Evolutionary conservation across 2,113 vertebrate genomes (phyloP), one percentile per base, ranked within the genome.

Genomic region (Drymodes brunneopygia): DNA sequence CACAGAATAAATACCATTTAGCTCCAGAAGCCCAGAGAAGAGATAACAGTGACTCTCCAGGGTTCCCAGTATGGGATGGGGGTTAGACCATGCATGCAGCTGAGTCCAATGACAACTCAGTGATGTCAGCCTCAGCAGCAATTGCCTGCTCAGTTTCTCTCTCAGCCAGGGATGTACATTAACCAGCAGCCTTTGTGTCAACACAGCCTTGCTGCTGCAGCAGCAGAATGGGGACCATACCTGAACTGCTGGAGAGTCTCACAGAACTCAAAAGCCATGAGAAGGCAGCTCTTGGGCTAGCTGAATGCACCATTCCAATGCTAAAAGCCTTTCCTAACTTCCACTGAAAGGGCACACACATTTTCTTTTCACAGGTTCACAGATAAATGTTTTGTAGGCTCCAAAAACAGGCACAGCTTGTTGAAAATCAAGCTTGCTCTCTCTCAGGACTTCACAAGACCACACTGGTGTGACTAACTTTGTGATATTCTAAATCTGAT

Each of bases 21-120:
- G 80, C 64, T 93, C 44, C 5, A 40, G 60, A 94, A 94, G 51
- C 86, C 80, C 60, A 51, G 80, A 42, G 86, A 94, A 95, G 92
- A 96, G 95, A 96, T 92, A 96, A 93, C 75, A 93, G 75, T 36
- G 80, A 84, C 83, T 93, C 92, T 91, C 82, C 86, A 88, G 86
- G 58, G 83, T 71, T 95, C 94, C 86, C 66, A 73, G 42, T 47
- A 72, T 83, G 91, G 88, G 80, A 93, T 88, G 82, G 64, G 64
- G 64, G 75, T 92, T 93, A 88, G 86, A 71, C 35, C 10, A 0
- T 78, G 67, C 10, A 0, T 44, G 50, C 67, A 73, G 56, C 72
- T 31, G 71, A 86, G 75, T 78, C 86, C 86, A 97, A 40, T 56
- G 94, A 94, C 94, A 96, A 93, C 35, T 73, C 60, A 66, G 72